Evolutionary conservation across 1,140 invertebrate species (phyloP), one percentile per base, ranked within the genome.

Genomic region (Drosophila azteca): DNA sequence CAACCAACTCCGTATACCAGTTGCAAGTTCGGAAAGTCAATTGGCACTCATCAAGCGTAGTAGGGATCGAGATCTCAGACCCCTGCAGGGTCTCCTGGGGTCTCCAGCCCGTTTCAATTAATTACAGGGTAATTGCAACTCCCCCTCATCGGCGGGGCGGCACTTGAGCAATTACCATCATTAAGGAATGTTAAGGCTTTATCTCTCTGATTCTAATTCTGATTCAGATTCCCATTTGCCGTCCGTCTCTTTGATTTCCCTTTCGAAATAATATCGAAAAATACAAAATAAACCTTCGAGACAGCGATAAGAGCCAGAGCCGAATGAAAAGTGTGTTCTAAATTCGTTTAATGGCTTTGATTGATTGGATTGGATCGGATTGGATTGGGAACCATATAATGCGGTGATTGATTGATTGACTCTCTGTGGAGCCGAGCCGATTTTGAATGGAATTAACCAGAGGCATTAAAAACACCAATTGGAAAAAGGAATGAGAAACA

Each of bases 361-460:
- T 73, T 73, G 70, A 73, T 73, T 73, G 73, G 70, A 73, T 73
- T 73, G 70, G 73, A 51, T 5, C 5, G 24, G 24, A 26, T 26
- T 26, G 39, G 70, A 51, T 59, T 45, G 50, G 69, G 44, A 39
- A 39, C 54, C 49, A 45, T 39, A 61, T 71, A 70, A 70, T 54
- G 55, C 63, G 35, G 77, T 68, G 77, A 79, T 79, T 76, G 77
- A 79, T 79, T 76, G 77, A 45, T 65, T 77, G 39, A 15, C 31
- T 20, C 13, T 17, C 3, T 39, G 68, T 49, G 68, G 45, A 45
- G 8, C 66, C 15, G 45, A 45, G 8, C 66, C 15, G 50, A 77
- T 77, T 64, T 66, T 43, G 26, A 68, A 54, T 65, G 57, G 76
- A 35, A 49, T 74, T 59, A 74, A 49, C 50, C 71, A 75, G 20